Evolutionary conservation across 1,140 invertebrate species (phyloP).

Genomic region (Caenorhabditis remanei): DNA sequence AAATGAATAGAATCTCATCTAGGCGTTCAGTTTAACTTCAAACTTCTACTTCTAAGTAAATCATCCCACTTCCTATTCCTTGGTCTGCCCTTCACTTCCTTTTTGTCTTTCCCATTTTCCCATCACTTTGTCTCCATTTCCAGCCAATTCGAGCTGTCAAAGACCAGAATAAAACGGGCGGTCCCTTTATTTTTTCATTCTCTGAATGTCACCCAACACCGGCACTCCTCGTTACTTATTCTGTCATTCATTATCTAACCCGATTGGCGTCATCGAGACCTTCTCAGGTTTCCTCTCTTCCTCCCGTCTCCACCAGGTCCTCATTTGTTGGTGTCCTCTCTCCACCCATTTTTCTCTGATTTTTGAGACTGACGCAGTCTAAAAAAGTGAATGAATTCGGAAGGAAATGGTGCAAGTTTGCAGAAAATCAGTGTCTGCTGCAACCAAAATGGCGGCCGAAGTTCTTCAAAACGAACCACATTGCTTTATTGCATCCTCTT

Average conservation of each 20-base stretch:
- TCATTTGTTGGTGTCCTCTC: background rate
- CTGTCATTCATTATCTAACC: slow-evolving; percentile 52
- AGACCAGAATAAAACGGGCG: slow-evolving; percentile 25
- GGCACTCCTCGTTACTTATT: slow-evolving; percentile 51
- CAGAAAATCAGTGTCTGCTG: slow-evolving; percentile 21
- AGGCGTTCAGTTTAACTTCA: too few relatives aligned
- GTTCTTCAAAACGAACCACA: slow-evolving; percentile 47
- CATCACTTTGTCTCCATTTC: slow-evolving; percentile 20
- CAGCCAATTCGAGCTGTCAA: slow-evolving; percentile 26
- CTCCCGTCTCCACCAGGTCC: background rate
- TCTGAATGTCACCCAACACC: slow-evolving; percentile 46
- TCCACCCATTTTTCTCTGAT: background rate
- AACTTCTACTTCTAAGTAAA: background rate
- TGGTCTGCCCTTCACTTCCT: background rate
- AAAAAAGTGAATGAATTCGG: background rate
- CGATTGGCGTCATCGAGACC: slow-evolving; percentile 51
- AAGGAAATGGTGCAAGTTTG: slow-evolving; percentile 33
- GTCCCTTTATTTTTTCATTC: background rate
- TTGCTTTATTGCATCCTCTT: slow-evolving; percentile 55
- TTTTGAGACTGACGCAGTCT: background rate
- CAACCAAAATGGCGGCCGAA: slow-evolving; percentile 57
- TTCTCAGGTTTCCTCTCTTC: slow-evolving; percentile 30
- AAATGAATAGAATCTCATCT: too few relatives aligned
- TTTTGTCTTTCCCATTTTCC: background rate
- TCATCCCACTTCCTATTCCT: background rate